Percentiles rank a stretch among this genome's conserved stretches.
Evolutionary conservation across 2,113 vertebrate genomes (phyloP).

Genomic region (Desmodus rotundus): DNA sequence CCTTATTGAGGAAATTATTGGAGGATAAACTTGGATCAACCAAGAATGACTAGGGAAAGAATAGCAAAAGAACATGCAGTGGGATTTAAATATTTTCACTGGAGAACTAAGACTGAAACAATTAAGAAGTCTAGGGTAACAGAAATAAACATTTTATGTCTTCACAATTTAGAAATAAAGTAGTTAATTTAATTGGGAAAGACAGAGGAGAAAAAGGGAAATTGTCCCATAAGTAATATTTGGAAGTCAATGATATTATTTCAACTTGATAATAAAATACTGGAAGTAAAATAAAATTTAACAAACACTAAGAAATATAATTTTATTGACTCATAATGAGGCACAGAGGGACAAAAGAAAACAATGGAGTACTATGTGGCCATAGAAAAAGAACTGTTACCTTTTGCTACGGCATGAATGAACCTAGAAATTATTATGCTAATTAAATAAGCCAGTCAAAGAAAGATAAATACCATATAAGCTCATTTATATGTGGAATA

Average conservation of each 20-base stretch:
- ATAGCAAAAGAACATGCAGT: neutral
- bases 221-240: neutral
- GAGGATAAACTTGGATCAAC: neutral
- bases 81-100: neutral
- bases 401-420: too few relatives aligned
- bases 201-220: neutral
- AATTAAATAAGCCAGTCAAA: too few relatives aligned
- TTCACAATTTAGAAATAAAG: neutral
- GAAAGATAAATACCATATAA: too few relatives aligned
- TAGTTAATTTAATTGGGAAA: neutral
- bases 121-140: neutral
- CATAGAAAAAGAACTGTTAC: too few relatives aligned
- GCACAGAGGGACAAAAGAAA: neutral
- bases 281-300: slow-evolving; percentile 29
- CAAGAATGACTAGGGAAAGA: neutral
- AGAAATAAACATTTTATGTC: neutral
- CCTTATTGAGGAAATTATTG: neutral
- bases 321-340: neutral
- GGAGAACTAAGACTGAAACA: neutral
- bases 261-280: neutral
- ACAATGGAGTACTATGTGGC: neutral
- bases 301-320: neutral
- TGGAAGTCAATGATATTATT: neutral
- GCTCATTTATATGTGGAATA: too few relatives aligned
- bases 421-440: too few relatives aligned